Conservation (phyloP, 1,140 invertebrate species). For the Orchesella cincta region DNA sequence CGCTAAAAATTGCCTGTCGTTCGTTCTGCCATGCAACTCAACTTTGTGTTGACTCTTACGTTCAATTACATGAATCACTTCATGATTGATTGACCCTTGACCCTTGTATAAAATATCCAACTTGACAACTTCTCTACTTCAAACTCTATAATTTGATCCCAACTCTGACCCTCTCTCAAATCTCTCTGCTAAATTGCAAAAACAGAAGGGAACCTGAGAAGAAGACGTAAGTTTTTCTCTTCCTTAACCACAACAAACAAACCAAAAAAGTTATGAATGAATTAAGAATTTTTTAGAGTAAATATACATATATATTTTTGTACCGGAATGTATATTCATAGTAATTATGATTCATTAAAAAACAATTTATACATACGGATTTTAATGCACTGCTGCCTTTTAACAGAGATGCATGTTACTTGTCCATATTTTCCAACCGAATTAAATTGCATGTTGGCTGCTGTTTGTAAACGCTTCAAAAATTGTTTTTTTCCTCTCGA, state of each 20-base stretch:
- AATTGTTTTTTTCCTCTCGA: too few species aligned
- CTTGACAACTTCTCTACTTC: slow-evolving; percentile 4
- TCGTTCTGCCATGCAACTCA: neutral
- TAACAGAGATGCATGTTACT: too few species aligned
- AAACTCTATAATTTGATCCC: neutral
- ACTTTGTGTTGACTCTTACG: neutral
- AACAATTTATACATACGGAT: too few species aligned
- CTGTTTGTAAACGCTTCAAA: too few species aligned
- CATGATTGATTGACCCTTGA: neutral
- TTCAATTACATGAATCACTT: neutral
- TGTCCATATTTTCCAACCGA: too few species aligned
- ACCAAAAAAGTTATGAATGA: too few species aligned
- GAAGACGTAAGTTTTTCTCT: slow-evolving; percentile 42
- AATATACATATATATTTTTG: too few species aligned
- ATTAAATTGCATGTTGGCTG: too few species aligned
- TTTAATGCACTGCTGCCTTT: too few species aligned
- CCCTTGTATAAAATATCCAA: slow-evolving; percentile 22
- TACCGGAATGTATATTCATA: too few species aligned
- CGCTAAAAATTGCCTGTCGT: neutral
- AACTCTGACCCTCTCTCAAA: slow-evolving; percentile 11
- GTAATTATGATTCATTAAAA: too few species aligned
- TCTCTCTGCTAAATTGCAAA: slow-evolving; percentile 29
- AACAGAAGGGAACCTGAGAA: slow-evolving; percentile 42
- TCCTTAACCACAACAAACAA: neutral
- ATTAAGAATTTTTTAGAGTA: too few species aligned